Conservation (phyloP, 2,888 invertebrate species). For the Brachylomia viminalis region DNA sequence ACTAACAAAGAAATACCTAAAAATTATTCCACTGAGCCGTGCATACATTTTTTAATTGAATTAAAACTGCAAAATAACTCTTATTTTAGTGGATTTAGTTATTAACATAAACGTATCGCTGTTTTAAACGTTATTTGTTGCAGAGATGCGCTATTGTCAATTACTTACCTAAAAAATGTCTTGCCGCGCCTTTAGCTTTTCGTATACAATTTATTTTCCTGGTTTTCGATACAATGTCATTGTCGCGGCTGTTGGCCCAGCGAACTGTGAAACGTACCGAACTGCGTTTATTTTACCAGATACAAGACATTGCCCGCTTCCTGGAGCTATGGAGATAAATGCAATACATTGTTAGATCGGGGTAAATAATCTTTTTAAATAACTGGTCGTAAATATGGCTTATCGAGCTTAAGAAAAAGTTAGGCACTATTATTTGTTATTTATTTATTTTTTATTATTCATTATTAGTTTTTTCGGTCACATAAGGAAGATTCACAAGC, state of each 20-base stretch:
- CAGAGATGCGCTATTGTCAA: no score
- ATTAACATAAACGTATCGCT: no score
- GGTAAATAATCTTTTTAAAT: background rate
- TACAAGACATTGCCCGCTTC: constrained; percentile 30
- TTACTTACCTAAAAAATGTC: no score
- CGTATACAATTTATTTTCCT: constrained; percentile 16
- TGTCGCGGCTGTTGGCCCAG: constrained; percentile 23
- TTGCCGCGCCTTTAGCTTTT: background rate
- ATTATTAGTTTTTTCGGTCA: background rate
- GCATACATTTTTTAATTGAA: no score
- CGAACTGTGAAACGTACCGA: constrained; percentile 53
- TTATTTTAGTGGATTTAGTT: no score
- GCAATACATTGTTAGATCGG: constrained; percentile 6
- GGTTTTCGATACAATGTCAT: constrained; percentile 22
- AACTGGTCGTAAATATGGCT: background rate
- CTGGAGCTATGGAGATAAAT: constrained; percentile 18
- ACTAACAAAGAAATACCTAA: no score
- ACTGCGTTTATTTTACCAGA: constrained; percentile 37
- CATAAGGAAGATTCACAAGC: background rate
- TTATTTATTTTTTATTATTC: no score
- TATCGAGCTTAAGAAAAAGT: background rate
- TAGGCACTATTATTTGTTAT: no score
- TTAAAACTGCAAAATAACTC: no score
- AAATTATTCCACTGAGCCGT: no score
- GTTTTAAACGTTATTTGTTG: no score